Conservation (phyloP, 2,113 vertebrate genomes). For the Orcinus orca region DNA sequence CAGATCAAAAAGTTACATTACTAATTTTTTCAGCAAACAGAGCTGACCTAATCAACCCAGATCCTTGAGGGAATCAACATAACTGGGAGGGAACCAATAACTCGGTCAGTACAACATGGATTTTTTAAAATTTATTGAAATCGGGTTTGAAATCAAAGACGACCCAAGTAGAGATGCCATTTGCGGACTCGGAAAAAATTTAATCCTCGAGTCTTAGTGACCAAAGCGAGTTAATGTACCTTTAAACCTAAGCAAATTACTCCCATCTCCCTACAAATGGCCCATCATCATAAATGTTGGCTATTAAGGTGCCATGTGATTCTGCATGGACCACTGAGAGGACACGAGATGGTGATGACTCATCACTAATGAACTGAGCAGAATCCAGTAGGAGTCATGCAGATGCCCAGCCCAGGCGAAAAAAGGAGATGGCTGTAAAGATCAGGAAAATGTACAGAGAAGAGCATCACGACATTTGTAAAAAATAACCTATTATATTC, state of each 20-base stretch:
- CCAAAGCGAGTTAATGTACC: slow-evolving; percentile 56
- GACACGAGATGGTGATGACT: background rate
- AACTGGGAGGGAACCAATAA: background rate
- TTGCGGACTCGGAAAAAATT: slow-evolving; percentile 38
- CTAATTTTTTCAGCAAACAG: background rate
- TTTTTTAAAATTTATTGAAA: background rate
- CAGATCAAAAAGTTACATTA: background rate
- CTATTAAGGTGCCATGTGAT: slow-evolving; percentile 44
- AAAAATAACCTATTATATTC: background rate
- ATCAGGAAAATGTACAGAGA: background rate
- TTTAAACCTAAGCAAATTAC: slow-evolving; percentile 70
- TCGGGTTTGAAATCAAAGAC: slow-evolving; percentile 18
- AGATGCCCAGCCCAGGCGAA: background rate
- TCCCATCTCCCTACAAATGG: slow-evolving; percentile 58
- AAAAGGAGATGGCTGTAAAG: background rate
- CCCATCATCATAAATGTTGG: slow-evolving; percentile 15
- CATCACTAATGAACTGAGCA: slow-evolving; percentile 36
- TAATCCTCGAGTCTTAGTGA: slow-evolving; percentile 37
- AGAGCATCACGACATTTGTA: background rate
- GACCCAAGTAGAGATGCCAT: background rate
- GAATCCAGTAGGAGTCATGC: background rate
- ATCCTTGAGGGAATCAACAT: background rate
- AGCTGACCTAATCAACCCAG: background rate
- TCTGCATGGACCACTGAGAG: background rate
- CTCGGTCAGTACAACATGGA: background rate